Evolutionary conservation across 2,888 invertebrate genomes (phyloP), one percentile per base, ranked within the genome.

Genomic region (Philaethria dido): DNA sequence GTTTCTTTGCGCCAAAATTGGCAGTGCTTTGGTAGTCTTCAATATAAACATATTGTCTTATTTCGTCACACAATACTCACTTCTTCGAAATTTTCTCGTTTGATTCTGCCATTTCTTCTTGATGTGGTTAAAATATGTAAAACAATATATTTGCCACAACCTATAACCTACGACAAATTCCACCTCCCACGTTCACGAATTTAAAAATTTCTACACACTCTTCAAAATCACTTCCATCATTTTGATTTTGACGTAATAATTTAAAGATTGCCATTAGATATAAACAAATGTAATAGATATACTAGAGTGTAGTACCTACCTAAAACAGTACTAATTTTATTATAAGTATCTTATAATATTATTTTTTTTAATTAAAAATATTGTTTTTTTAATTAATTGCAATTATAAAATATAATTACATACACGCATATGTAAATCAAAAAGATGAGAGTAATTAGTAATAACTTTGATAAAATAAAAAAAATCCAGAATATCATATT

Each of bases 1-100:
- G 75, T 78, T 83, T 80, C 75, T 84, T 65, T 71, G 62, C 45
- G 73, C 67, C 68, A 78, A 66, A 25, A 69, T 72, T 72, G 82
- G 70, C 55, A 84, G 70, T 47, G 73, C 72, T 65, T 77, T 65
- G 47, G 87, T 70, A 64, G 74, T 78, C 78, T 78, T 85, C 71
- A 82, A 74, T 69, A 79, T 29, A 29, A 29, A 79, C 89, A 87
- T 90, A 73, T 72, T 83, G 66, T 47, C 66, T 69, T 66, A 70
- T 66, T 66, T 66, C 74, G 44, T 73, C 78, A 80, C 76, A 78
- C 74, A 71, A 86, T 92, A 92, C 95, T 94, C 93, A 95, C 95
- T 95, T 95, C 91, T 95, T 95, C 13, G 95, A 95, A 71, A 95
- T 78, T 78, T 94, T 94, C 87, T 94, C 95, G 79, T 78, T 86